These are phyloP conservation scores for Trissonchulus latispiculum DNA, from an alignment of 2,888 invertebrate genomes.

Conservation along the genomic window DNA sequence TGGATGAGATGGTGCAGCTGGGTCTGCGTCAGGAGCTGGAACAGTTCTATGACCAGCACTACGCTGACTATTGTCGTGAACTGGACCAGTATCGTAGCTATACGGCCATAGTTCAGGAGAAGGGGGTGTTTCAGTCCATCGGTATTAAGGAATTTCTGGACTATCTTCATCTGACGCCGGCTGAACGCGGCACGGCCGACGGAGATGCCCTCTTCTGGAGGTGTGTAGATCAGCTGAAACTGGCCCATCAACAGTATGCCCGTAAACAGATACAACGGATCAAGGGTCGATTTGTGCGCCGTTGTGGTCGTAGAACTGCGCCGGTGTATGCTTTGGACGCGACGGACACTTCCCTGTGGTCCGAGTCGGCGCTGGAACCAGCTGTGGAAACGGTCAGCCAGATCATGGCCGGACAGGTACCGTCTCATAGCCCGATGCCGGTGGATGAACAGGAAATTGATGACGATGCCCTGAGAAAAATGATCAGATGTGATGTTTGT, in stretches of 20 bases:
- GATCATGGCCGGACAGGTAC: slow-evolving; percentile 48
- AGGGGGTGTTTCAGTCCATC: slow-evolving; percentile 83
- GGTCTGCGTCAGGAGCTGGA: slow-evolving; percentile 68
- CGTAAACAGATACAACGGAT: slow-evolving; percentile 75
- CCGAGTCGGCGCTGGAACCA: slow-evolving; percentile 59
- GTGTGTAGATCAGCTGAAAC: slow-evolving; percentile 62
- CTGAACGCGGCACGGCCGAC: slow-evolving; percentile 44
- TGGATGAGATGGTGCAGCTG: slow-evolving; percentile 66
- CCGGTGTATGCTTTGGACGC: slow-evolving; percentile 70
- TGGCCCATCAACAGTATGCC: slow-evolving; percentile 70
- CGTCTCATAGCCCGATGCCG: not conserved
- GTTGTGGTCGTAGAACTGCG: slow-evolving; percentile 56
- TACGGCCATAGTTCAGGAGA: slow-evolving; percentile 29
- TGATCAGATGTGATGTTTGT: slow-evolving; percentile 58
- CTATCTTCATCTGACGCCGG: slow-evolving; percentile 61
- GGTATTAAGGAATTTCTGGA: slow-evolving; percentile 95
- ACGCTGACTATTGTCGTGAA: slow-evolving; percentile 41
- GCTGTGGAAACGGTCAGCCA: slow-evolving; percentile 62
- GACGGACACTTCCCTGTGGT: slow-evolving; percentile 77
- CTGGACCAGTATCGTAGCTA: slow-evolving; percentile 58
- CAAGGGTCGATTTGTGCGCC: slow-evolving; percentile 29
- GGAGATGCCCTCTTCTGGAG: slow-evolving; percentile 28
- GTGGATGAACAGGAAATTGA: not conserved
- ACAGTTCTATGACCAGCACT: slow-evolving; percentile 59
- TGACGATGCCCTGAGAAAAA: slow-evolving; percentile 12